These are phyloP conservation scores for Thaumetopoea pityocampa DNA, from an alignment of 1,140 invertebrate species.

Conservation along the genomic window DNA sequence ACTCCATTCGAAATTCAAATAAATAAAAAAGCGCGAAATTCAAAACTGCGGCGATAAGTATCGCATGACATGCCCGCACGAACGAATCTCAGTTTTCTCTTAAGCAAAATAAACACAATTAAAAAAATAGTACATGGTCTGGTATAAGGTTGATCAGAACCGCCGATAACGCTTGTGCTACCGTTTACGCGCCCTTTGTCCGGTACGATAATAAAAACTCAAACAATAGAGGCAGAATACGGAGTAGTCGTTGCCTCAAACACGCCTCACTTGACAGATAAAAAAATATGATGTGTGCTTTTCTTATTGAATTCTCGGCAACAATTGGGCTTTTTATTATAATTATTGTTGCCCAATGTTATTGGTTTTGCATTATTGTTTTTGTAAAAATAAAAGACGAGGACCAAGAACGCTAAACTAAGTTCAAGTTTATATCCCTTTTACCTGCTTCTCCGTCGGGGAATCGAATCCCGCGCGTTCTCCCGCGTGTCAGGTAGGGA, in stretches of 20 bases:
- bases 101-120: constrained; percentile 32
- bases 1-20: constrained; percentile 21
- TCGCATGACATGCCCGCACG: constrained; percentile 44
- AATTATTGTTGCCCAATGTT: too few relatives aligned
- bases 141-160: constrained; percentile 67
- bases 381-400: too few relatives aligned
- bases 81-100: constrained; percentile 48
- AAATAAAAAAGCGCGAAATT: constrained; percentile 26
- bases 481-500: too few relatives aligned
- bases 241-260: constrained; percentile 45
- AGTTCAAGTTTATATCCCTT: too few relatives aligned
- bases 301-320: constrained; percentile 55
- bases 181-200: constrained; percentile 69
- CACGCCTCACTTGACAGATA: constrained; percentile 52
- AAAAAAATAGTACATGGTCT: constrained; percentile 40
- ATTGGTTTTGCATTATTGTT: too few relatives aligned
- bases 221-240: constrained; percentile 57
- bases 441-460: too few relatives aligned
- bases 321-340: constrained; percentile 7
- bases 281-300: constrained; percentile 50
- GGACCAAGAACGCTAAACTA: too few relatives aligned
- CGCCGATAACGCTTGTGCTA: constrained; percentile 63
- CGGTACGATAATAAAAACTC: constrained; percentile 60
- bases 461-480: too few relatives aligned
- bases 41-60: constrained; percentile 33